Evolutionary conservation across 2,888 invertebrate genomes (phyloP), one percentile per base, ranked within the genome.

Genomic region (Brachyptera risi): DNA sequence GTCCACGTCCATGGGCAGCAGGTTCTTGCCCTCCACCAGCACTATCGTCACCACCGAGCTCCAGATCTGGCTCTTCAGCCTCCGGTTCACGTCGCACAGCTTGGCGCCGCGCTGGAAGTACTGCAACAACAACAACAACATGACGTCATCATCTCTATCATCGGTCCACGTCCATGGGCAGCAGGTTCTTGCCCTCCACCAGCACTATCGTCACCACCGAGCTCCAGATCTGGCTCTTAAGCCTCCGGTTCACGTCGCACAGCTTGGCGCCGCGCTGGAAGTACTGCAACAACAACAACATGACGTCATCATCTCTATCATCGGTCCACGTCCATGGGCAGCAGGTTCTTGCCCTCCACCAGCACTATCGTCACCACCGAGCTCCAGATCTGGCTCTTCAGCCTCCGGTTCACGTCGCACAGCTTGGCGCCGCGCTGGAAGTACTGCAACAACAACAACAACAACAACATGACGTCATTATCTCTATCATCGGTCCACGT

Each of bases 301-400:
- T 31, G 31, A 31, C 31, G 31, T 5, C 31, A 31, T n/a, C n/a
- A n/a, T n/a, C n/a, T n/a, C n/a, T n/a, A n/a, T n/a, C 91, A 84
- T 66, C 93, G 88, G 70, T 94, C 94, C 68, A 90, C 83, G 73
- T 94, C 92, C 83, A 92, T 89, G 0, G 90, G 86, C 1, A 89
- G 83, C 61, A 98, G 82, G 73, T 94, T 90, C 77, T 88, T 92
- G 11, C 95, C 97, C 76, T 98, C 96, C 23, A 98, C 92, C 66
- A 99, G 80, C n/a, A 97, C 89, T 68, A 98, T 92, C 63, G 96
- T 98, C 37, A 99, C 96, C 61, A 96, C 94, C 1, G 94, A 93
- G 73, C 92, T 94, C 97, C 97, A 98, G 73, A 96, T 92, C 78
- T 97, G 96, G 26, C 91, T 93, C 76, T 96, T 96, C 58, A 94